Base-by-base conservation (phyloP, 2,113 vertebrate species). In the Sminthopsis crassicaudata region DNA sequence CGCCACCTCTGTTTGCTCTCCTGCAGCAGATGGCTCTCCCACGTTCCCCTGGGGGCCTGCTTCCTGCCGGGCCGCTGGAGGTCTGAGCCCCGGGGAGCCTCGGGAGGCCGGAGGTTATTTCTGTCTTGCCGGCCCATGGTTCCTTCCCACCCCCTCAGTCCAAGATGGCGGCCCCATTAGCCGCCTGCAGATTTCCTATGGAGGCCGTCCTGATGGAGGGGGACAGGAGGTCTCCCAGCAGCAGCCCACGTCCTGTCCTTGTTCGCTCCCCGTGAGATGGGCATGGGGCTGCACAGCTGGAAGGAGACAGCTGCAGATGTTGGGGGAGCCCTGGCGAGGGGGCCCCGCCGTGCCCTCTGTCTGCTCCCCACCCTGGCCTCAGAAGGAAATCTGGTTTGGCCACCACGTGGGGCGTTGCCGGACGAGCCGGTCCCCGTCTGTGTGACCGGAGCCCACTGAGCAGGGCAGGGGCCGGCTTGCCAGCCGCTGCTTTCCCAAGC, bases 371-470 rank as follows among this genome's bases (percentile, higher is more conserved):
- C 90, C 52, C 93, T 11, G 90, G 48, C 90, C 89, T 97, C 96
- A 93, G 95, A 96, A 89, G 92, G 96, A 96, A 84, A 97, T 98
- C 98, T 53, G 88, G 98, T 98, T 98, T 93, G 1, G 91, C 98
- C 36, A 94, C 95, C 91, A 36, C 95, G 91, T 84, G 91, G 94
- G 92, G 50, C 97, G 96, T 96, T 60, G 96, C 90, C 0, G 57
- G 50, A 57, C 95, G 42, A 76, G 1, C 48, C 53, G 92, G 84
- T 84, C 4, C 7, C 26, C 1, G 0, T 0, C 24, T 92, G 52
- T 96, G 42, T 27, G 93, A 24, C 89, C 96, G 96, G 96, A 92
- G 24, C 46, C 22, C 8, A 48, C 95, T 97, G 96, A 95, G 95
- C 54, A 42, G 94, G 94, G 91, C 90, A 89, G 48, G 76, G 46